Conservation (phyloP, 1,140 invertebrate species). For the Aphaenogaster rudis region DNA sequence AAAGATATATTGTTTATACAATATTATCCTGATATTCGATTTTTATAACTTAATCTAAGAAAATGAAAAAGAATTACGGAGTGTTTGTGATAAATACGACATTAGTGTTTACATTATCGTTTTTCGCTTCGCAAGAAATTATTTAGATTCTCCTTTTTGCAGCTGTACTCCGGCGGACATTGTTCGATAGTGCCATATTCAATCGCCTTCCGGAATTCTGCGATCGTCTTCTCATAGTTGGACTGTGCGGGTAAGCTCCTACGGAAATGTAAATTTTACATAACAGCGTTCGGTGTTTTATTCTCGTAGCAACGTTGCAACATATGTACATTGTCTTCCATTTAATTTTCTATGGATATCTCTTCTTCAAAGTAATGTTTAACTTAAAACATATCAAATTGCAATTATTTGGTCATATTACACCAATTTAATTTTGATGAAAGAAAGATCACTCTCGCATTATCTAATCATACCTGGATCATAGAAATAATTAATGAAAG, state of each 20-base stretch:
- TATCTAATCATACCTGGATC: background rate
- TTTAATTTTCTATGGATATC: background rate
- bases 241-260: conserved; percentile 75
- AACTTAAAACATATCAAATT: background rate
- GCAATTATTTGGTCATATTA: background rate
- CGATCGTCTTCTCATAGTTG: conserved; percentile 83
- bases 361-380: background rate
- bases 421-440: background rate
- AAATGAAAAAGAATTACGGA: background rate
- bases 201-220: conserved; percentile 84
- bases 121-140: conserved; percentile 79
- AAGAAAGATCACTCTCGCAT: background rate
- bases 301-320: background rate
- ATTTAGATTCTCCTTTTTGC: conserved; percentile 84
- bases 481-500: background rate
- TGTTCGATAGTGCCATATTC: conserved; percentile 81
- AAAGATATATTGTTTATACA: conserved; percentile 7
- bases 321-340: background rate
- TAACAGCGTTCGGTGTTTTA: background rate
- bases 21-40: background rate
- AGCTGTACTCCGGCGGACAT: conserved; percentile 84
- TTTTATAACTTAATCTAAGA: background rate
- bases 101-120: conserved; percentile 15
- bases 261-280: conserved; percentile 47
- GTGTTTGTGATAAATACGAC: background rate